Base-by-base conservation (phyloP, 2,888 invertebrate genomes). In the Dryobota labecula region DNA sequence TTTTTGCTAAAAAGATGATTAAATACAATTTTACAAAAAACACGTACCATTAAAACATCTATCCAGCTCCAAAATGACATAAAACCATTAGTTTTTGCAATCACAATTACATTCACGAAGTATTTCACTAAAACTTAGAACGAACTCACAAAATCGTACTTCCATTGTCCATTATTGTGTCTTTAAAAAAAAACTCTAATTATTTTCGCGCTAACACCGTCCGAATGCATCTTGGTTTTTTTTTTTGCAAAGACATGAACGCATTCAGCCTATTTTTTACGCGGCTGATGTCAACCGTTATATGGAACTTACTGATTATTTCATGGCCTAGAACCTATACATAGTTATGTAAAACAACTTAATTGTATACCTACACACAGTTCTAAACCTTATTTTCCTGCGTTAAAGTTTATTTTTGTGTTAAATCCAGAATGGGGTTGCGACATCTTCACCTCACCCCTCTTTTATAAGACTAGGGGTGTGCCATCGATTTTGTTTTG, bases 271-370 rank as follows among this genome's bases (percentile, higher is more conserved):
- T 68, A 47, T 67, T 60, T 67, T 72, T 49, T 51, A 70, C 75
- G 72, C 81, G 75, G 78, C 71, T 78, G 71, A 58, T 61, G 70
- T 62, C 73, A 70, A 66, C 74, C 76, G 69, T 66, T 82, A 77
- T 84, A 83, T 78, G 88, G 85, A 86, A 86, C 86, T 89, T 93
- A 95, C 95, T 95, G 95, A 94, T 94, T 94, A 94, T 94, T 95
- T 94, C 91, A 94, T 92, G 87, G 87, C 74, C 79, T 83, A 83
- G 27, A 86, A 67, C 83, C 87, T 91, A 90, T 88, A 88, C 87
- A 89, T 88, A 90, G 88, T 88, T 92, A 91, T 92, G 88, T 93
- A 90, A 89, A 92, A 91, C 90, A 89, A 90, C 91, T 92, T 88
- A 89, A 90, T 90, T 89, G 63, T 60, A 30, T 33, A 4, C 1